These are phyloP conservation scores for Micoletzkya japonica DNA, from an alignment of 2,888 invertebrate genomes.

Conservation along the genomic window DNA sequence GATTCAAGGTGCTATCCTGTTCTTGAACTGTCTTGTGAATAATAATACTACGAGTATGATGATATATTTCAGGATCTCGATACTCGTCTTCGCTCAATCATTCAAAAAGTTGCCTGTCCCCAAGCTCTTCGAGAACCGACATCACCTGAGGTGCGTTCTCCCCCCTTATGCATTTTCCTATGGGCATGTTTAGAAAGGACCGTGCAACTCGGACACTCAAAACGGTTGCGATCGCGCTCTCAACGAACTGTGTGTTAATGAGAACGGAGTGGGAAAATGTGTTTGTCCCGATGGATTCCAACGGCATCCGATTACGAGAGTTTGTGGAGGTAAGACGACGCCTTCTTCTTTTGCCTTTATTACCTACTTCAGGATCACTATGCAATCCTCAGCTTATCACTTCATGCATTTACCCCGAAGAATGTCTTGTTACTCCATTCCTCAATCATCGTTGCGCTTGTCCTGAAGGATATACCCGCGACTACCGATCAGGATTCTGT, in stretches of 20 bases:
- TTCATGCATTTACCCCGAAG: conserved; percentile 54
- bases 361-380: conserved; percentile 42
- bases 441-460: conserved; percentile 62
- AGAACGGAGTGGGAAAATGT: conserved; percentile 43
- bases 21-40: not conserved
- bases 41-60: no score
- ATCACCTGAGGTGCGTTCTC: conserved; percentile 7
- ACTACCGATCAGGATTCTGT: conserved; percentile 57
- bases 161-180: not conserved
- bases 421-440: conserved; percentile 57
- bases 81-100: conserved; percentile 61
- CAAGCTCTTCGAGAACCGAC: conserved; percentile 24
- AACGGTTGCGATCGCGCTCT: conserved; percentile 61
- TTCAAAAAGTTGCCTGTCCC: conserved; percentile 63
- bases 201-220: conserved; percentile 58
- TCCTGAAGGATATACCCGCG: conserved; percentile 55
- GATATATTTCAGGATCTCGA: conserved; percentile 49
- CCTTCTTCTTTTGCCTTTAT: no score
- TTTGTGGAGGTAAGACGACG: conserved; percentile 49
- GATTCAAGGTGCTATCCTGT: conserved; percentile 56
- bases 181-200: conserved; percentile 32
- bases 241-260: conserved; percentile 56
- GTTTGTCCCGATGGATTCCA: conserved; percentile 59
- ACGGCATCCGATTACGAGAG: conserved; percentile 60
- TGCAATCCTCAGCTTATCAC: conserved; percentile 63